These are phyloP conservation scores for Passer montanus DNA, from an alignment of 2,113 vertebrate species.

Conservation along the genomic window DNA sequence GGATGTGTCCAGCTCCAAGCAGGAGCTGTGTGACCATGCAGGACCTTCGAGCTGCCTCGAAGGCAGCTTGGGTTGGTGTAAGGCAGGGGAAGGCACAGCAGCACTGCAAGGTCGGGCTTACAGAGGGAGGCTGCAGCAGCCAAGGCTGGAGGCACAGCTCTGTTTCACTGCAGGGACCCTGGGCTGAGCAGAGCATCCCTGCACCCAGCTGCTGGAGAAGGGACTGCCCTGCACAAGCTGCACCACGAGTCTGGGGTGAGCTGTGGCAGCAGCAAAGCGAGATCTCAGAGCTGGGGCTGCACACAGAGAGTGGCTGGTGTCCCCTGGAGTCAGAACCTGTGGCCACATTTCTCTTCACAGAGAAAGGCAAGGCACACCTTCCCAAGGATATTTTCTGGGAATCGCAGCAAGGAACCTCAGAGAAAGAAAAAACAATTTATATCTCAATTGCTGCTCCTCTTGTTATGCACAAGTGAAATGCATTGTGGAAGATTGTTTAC, in stretches of 20 bases:
- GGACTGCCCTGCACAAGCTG: background rate
- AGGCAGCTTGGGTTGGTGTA: background rate
- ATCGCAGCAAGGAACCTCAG: no score
- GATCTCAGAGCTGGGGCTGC: background rate
- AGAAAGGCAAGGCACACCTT: no score
- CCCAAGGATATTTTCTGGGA: no score
- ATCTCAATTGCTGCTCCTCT: no score
- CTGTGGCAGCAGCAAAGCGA: background rate
- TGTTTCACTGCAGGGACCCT: accelerated
- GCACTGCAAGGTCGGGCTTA: accelerated
- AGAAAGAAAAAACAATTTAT: no score
- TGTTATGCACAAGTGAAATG: no score
- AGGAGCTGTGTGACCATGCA: background rate
- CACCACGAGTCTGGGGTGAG: accelerated
- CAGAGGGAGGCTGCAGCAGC: background rate
- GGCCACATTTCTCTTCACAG: no score
- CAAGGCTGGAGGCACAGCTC: background rate
- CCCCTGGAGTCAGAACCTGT: background rate
- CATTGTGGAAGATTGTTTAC: no score
- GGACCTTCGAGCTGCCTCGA: background rate
- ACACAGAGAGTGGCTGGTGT: accelerated
- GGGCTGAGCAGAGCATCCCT: background rate
- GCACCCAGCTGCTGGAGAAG: background rate
- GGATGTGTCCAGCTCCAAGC: background rate
- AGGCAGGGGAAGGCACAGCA: background rate